Conservation (phyloP, 1,140 invertebrate genomes). For the Pseudomyrmex dendroicus region DNA sequence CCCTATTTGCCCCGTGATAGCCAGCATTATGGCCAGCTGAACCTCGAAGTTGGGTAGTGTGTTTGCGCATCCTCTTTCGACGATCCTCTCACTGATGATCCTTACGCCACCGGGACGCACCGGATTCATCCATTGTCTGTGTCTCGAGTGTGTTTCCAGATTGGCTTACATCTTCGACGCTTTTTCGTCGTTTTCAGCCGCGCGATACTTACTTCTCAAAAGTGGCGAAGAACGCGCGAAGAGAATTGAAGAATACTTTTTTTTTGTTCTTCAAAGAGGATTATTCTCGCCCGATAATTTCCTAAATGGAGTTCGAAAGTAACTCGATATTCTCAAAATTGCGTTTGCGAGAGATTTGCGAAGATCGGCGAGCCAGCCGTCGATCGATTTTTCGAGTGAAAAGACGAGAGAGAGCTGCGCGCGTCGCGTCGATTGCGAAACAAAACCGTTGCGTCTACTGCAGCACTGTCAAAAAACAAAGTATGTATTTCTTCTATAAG, state of each 20-base stretch:
- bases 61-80: constrained; percentile 80
- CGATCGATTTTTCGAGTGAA: constrained; percentile 18
- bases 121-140: constrained; percentile 59
- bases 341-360: not conserved
- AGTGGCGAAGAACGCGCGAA: not conserved
- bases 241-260: constrained; percentile 3
- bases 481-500: no score
- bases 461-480: not conserved
- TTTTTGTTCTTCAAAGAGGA: not conserved
- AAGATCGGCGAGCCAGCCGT: constrained; percentile 17
- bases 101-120: constrained; percentile 52
- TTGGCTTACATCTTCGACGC: constrained; percentile 6
- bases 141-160: constrained; percentile 12
- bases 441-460: not conserved
- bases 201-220: not conserved
- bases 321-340: not conserved
- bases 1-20: constrained; percentile 71
- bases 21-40: constrained; percentile 67
- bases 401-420: not conserved
- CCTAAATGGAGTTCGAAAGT: constrained; percentile 22
- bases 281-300: not conserved
- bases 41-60: constrained; percentile 80
- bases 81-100: constrained; percentile 49
- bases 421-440: not conserved
- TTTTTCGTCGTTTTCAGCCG: not conserved